Base-by-base conservation (phyloP, 2,888 invertebrate species). In the Eurois occulta region DNA sequence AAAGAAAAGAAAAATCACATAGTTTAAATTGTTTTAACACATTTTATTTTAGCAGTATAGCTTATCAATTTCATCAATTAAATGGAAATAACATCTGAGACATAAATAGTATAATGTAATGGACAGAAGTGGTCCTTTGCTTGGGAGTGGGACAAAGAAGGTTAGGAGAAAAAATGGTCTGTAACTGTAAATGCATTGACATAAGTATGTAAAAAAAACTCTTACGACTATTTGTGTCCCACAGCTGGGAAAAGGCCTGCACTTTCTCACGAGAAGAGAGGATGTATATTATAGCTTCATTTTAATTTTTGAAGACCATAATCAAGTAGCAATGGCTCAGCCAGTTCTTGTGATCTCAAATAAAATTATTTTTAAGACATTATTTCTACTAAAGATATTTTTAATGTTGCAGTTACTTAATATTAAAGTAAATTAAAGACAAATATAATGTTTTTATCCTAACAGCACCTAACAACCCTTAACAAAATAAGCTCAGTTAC, bases 331-430 rank as follows among this genome's bases (percentile, higher is more conserved):
- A 24, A 38, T 41, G 35, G 35, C 24, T 62, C 18, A 1, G 35
- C 28, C 32, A 38, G 11, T 52, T 55, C n/a, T 24, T 38, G 21
- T 67, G 70, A 83, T 83, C 78, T 80, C 32, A 74, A 70, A 52
- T 60, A 43, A 43, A 60, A 71, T 72, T 43, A 55, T 5, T 55
- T 60, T n/a, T 64, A 82, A 32, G 38, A 35, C 21, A 35, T 52
- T 67, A 16, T 68, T 58, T 35, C 16, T 52, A 35, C 10, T 67
- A 16, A 55, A 41, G 16, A 35, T 32, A 74, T 32, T 18, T 38
- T 18, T 43, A 58, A 28, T 81, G 60, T 67, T 72, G 18, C 35
- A 73, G 18, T 71, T 71, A 46, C 21, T 18, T 60, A 48, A 13
- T 38, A 78, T 55, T 64, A 75, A 58, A 75, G 5, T 28, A 48